A percentile compares a stretch with the other conserved stretches of the same genome.
Conservation (phyloP, 2,113 vertebrate species). For the Entosphenus tridentatus region DNA sequence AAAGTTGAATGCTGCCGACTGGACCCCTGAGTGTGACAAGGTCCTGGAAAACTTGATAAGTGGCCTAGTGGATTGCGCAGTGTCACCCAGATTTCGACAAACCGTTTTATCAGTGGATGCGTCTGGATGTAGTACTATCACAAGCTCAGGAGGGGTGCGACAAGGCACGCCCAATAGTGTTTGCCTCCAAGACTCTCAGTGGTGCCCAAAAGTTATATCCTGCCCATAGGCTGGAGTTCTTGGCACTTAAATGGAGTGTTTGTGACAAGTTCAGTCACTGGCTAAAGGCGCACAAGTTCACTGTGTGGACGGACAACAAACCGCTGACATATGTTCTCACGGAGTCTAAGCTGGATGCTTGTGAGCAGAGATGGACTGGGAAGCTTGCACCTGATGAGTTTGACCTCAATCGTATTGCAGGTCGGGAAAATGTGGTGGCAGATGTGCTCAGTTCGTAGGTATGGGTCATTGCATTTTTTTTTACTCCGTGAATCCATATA, state of each 20-base stretch:
- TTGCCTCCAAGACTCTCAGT: constrained; percentile 11
- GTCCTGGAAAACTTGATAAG: constrained; percentile 3
- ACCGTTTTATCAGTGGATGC: constrained; percentile 10
- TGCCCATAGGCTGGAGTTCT: constrained; percentile 9
- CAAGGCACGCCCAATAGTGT: constrained; percentile 2
- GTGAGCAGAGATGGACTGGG: constrained; percentile 7
- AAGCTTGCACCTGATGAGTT: constrained; percentile 8
- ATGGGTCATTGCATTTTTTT: too few relatives aligned
- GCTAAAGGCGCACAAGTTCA: constrained; percentile 6
- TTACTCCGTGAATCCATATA: too few relatives aligned
- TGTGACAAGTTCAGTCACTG: constrained; percentile 10
- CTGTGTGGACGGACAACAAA: neutral
- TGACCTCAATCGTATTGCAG: constrained; percentile 1
- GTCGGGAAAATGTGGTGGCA: neutral
- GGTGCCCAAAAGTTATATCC: constrained; percentile 8
- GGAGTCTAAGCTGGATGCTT: constrained; percentile 8
- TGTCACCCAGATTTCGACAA: constrained; percentile 8
- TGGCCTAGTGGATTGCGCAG: constrained; percentile 7
- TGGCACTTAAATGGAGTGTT: constrained; percentile 10
- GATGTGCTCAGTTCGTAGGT: neutral
- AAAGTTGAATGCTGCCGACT: constrained; percentile 4
- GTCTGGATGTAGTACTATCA: constrained; percentile 9
- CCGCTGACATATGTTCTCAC: neutral
- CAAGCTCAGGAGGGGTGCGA: constrained; percentile 8
- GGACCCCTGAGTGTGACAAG: constrained; percentile 4